Percentiles rank a stretch among this genome's conserved stretches.
Conservation (phyloP, 1,140 invertebrate genomes). For the Tribolium castaneum region DNA sequence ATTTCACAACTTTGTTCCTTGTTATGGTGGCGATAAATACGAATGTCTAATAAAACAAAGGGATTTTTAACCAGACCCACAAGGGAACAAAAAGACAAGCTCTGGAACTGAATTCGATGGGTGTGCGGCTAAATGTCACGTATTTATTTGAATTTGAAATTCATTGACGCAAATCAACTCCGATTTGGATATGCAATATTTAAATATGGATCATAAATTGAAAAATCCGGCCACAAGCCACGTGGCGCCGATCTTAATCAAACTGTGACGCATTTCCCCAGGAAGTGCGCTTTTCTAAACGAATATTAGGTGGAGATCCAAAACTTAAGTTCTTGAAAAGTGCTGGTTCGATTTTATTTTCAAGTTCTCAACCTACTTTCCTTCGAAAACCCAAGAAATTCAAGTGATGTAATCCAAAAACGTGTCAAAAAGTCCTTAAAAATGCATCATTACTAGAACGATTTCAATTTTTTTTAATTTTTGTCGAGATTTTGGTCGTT, state of each 20-base stretch:
- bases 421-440: too few relatives aligned
- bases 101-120: neutral
- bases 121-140: neutral
- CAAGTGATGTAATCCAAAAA: too few relatives aligned
- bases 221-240: neutral
- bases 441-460: too few relatives aligned
- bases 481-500: too few relatives aligned
- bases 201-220: neutral
- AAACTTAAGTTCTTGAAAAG: too few relatives aligned
- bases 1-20: neutral
- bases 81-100: neutral
- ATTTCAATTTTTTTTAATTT: too few relatives aligned
- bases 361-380: too few relatives aligned
- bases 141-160: neutral
- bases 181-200: neutral
- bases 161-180: neutral
- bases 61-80: neutral
- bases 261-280: neutral
- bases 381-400: too few relatives aligned
- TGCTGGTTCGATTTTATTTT: too few relatives aligned
- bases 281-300: neutral
- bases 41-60: constrained; percentile 17
- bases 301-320: too few relatives aligned
- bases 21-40: constrained; percentile 6
- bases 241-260: neutral